These are phyloP conservation scores for Rhabdomys pumilio DNA, from an alignment of 2,797 vertebrate genomes.

Conservation along the genomic window DNA sequence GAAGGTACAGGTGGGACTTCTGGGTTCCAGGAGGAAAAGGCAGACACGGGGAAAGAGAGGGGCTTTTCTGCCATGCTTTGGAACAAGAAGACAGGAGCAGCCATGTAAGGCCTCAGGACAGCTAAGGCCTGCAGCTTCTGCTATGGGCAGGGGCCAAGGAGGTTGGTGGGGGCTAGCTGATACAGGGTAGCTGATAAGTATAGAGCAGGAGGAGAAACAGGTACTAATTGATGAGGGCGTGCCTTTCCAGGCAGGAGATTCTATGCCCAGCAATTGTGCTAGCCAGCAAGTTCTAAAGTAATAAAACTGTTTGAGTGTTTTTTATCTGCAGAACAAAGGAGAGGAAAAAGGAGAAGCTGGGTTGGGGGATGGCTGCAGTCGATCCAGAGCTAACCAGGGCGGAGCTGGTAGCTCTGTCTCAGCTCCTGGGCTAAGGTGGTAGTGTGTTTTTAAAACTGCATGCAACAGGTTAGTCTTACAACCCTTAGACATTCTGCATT, in stretches of 20 bases:
- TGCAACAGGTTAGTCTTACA: not conserved
- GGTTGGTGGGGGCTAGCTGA: not conserved
- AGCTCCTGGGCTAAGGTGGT: not conserved
- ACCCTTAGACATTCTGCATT: no score
- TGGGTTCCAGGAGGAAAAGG: not conserved
- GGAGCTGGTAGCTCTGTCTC: no score
- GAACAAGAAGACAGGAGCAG: not conserved
- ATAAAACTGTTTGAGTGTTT: not conserved
- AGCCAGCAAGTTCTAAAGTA: not conserved
- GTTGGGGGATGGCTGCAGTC: not conserved
- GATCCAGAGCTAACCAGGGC: not conserved
- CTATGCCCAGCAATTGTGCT: not conserved
- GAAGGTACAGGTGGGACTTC: not conserved
- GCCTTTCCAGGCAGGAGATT: not conserved
- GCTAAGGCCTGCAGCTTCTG: not conserved
- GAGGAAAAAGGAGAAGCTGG: not conserved
- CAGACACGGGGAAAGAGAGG: not conserved
- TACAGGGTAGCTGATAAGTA: not conserved
- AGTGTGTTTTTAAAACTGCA: not conserved
- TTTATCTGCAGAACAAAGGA: not conserved
- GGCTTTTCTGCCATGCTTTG: not conserved
- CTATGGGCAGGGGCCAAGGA: not conserved
- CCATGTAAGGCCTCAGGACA: not conserved
- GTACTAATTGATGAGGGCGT: not conserved
- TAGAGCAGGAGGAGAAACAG: not conserved